Base-by-base conservation (phyloP, 30 jellyfish, hydroid and myxozoan genomes). In the Aurelia coerulea region DNA sequence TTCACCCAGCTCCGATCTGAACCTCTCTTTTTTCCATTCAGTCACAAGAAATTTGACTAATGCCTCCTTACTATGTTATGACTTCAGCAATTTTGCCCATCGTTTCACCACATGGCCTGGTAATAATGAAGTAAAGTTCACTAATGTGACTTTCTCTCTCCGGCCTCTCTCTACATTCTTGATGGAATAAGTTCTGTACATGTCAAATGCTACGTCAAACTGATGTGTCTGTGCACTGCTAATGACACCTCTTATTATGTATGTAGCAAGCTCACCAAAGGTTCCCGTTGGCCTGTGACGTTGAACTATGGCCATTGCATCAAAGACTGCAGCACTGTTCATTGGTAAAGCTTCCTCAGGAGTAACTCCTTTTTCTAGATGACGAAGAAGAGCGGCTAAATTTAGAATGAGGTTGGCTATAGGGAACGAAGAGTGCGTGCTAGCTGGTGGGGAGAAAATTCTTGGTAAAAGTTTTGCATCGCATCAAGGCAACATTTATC, bases 81-180 rank as follows among this genome's bases (percentile, higher is more conserved):
- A 19, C 62, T n/a, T 37, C 88, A 77, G 50, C 46, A 77, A 60
- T 8, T 16, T 37, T 34, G 88, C 37, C 63, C 68, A 52, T 54
- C 51, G 86, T 31, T 77, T 77, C 77, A 77, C 58, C 80, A 53
- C 62, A 7, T 62, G 29, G 29, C 29, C 29, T 23, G 29, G 29
- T 23, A 23, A 23, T 23, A 23, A 23, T 23, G 29, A 23, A 23
- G 29, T 23, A 23, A 23, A 23, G 29, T 23, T 23, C 29, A 23
- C 29, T 23, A 23, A 23, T 23, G 0, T 23, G 29, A 23, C 29
- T 23, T 23, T 23, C 29, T 23, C 29, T 23, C 29, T 23, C 29
- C 29, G 73, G 67, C 81, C 83, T 76, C 86, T 78, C 46, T 78
- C 89, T 80, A 88, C 89, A 63, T 62, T 80, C 49, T 80, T 80